phyloP scores from a whole-genome alignment of 1,140 invertebrate species.

The Psix sp. region DNA sequence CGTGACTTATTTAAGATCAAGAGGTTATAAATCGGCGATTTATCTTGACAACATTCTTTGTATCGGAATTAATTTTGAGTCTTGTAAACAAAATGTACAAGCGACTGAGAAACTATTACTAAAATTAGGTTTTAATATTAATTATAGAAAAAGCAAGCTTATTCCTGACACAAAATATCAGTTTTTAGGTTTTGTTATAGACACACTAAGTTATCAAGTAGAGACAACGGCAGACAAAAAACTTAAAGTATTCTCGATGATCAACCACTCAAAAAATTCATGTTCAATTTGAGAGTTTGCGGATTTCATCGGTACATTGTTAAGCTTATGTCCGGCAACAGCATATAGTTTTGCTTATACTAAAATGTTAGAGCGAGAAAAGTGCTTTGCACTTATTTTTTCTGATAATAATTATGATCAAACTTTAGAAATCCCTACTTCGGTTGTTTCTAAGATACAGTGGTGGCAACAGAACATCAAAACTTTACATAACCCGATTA shows the following conservation, averaged over 20 bases:
- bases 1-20: too few relatives aligned
- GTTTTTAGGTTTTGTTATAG: constrained; percentile 33
- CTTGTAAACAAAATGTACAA: too few relatives aligned
- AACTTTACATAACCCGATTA: too few relatives aligned
- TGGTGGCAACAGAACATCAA: too few relatives aligned
- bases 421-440: too few relatives aligned
- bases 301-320: constrained; percentile 9
- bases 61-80: too few relatives aligned
- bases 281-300: constrained; percentile 16
- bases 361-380: constrained; percentile 16
- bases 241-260: not conserved
- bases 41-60: too few relatives aligned
- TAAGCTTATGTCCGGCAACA: constrained; percentile 10
- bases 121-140: constrained; percentile 20
- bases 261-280: not conserved
- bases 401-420: too few relatives aligned
- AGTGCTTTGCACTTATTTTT: constrained; percentile 4
- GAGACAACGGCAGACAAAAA: constrained; percentile 13
- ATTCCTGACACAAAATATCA: constrained; percentile 3
- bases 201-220: constrained; percentile 9
- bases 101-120: too few relatives aligned
- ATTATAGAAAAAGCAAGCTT: constrained; percentile 16
- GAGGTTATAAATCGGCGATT: too few relatives aligned
- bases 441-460: too few relatives aligned
- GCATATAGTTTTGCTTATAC: constrained; percentile 9